A percentile compares a stretch with the other conserved stretches of the same genome.
These are phyloP conservation scores for Phorcus lineatus DNA, from an alignment of 2,888 invertebrate genomes.

Conservation along the genomic window DNA sequence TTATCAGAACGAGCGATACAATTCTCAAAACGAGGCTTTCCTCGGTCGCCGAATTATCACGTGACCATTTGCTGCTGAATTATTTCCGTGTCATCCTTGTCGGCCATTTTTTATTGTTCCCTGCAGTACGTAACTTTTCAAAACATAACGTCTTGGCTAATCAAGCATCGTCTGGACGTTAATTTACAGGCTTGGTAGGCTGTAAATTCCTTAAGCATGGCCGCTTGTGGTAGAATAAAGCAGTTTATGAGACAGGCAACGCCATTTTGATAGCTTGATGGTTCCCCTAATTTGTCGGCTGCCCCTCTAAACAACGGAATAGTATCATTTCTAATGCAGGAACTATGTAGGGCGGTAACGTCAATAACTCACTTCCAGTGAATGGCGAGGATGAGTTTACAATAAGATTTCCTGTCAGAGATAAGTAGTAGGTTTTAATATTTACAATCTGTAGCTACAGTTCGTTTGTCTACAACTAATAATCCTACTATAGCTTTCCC, in stretches of 20 bases:
- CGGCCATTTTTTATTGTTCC: conserved; percentile 2
- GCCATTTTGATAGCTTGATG: conserved; percentile 7
- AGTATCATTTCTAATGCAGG: not conserved
- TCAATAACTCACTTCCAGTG: not conserved
- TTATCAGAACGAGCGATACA: too few species aligned
- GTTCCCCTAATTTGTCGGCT: not conserved
- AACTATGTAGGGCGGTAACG: not conserved
- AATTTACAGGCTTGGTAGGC: not conserved
- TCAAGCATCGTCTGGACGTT: not conserved
- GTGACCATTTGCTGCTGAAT: not conserved
- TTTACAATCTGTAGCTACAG: too few species aligned
- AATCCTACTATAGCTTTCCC: too few species aligned
- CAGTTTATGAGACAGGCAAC: conserved; percentile 6
- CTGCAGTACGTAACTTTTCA: not conserved
- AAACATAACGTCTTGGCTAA: not conserved
- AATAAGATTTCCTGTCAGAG: too few species aligned
- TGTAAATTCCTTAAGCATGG: conserved; percentile 5
- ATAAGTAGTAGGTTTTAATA: too few species aligned
- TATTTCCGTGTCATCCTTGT: not conserved
- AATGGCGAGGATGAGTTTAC: too few species aligned
- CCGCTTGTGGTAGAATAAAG: conserved; percentile 2
- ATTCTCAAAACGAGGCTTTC: too few species aligned
- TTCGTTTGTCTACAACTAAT: too few species aligned
- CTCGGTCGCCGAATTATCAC: not conserved
- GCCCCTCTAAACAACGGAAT: not conserved